Evolutionary conservation across 2,113 vertebrate species (phyloP), one percentile per base, ranked within the genome.

Genomic region (Malurus melanocephalus): DNA sequence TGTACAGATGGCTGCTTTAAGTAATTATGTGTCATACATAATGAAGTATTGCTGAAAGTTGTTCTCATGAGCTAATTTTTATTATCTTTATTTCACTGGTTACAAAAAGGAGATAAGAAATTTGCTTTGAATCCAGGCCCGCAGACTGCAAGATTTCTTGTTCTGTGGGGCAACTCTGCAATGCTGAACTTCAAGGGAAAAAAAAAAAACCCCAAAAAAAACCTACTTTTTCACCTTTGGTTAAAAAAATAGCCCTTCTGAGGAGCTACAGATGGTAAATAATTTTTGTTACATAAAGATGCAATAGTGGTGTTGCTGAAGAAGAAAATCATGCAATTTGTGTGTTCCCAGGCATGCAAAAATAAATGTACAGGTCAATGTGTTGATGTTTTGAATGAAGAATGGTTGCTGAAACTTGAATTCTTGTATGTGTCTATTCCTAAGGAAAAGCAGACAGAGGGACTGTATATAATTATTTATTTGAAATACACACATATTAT

Each of bases 271-370:
- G 9, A 18, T 53, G 32, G 12, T 4, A 51, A 26, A 16, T 42
- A 60, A 17, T 30, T 61, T 17, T 42, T 73, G 18, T 33, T 74
- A 17, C 26, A 13, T 55, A 38, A 62, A 28, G 28, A 15, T 40
- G 7, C 11, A 6, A 4, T 10, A 4, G 32, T 10, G 73, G 13
- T 21, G 5, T 28, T 71, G 20, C 6, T 66, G 49, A 40, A 42
- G 43, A 55, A 62, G 30, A 35, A 73, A 60, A 64, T 2, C 0
- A 0, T 8, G 30, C 55, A 16, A 26, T 60, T n/a, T 89, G 5
- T 12, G 11, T 13, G 13, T n/a, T 33, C 10, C 4, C 38, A 1
- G 16, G 17, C 0, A 0, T 14, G 10, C n/a, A 40, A 55, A 84
- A 18, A n/a, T 17, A 26, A 9, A 9, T 3, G 2, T n/a, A 8